phyloP scores from a whole-genome alignment of 1,140 invertebrate species.

The Bombyx mori region ASM3026992v2 NC_085128.1:11357001-11357500 shows the following conservation, averaged over 20 bases:
- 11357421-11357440: constrained; percentile 1
- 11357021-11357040: too few relatives aligned
- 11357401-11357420: neutral
- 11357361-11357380: constrained; percentile 14
- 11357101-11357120: constrained; percentile 13
- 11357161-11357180: constrained; percentile 33
- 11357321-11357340: constrained; percentile 16
- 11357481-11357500: constrained; percentile 1
- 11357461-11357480: neutral
- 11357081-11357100: constrained; percentile 16
- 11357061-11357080: constrained; percentile 11
- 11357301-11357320: constrained; percentile 15
- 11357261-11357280: constrained; percentile 20
- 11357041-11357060: constrained; percentile 8
- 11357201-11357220: constrained; percentile 56
- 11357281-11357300: constrained; percentile 18
- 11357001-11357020: too few relatives aligned
- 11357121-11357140: constrained; percentile 24
- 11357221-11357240: constrained; percentile 22
- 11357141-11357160: constrained; percentile 41
- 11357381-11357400: constrained; percentile 6
- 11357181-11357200: constrained; percentile 62
- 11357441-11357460: neutral
- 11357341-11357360: constrained; percentile 14
- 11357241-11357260: constrained; percentile 27